Evolutionary conservation across 2,113 vertebrate genomes (phyloP), one percentile per base, ranked within the genome.

Genomic region (Amblyopsis rosae): DNA sequence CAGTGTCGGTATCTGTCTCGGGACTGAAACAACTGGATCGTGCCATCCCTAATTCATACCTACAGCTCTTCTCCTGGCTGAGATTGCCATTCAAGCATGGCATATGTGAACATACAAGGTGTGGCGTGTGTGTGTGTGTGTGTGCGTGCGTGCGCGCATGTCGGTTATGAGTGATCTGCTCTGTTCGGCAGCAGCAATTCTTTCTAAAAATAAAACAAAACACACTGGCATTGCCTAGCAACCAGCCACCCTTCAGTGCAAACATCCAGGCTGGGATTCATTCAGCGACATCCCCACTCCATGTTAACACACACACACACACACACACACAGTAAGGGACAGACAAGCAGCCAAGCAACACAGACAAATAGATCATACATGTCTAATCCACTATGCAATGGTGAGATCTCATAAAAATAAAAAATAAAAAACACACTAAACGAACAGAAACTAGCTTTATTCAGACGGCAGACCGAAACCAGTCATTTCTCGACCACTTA

Each of bases 121-220:
- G 69, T 19, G 46, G 26, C 15, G 16, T 58, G 72, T 58, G 26
- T 55, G 62, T 50, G 72, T 64, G 72, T 64, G 72, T 51, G 62
- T 62, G 12, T 61, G 3, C 64, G 59, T 51, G 59, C 70, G 71
- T 32, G 74, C 46, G 72, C 62, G 68, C 80, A 61, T 72, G 66
- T 82, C 67, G 82, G 83, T 80, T 85, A 65, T 78, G 81, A 76
- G 53, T 19, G 7, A 11, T 67, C 45, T 57, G 65, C 48, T 82
- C 64, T 77, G 78, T 82, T 89, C 81, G 77, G 79, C 80, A 74
- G 77, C 75, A 82, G 86, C 75, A 80, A 87, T 89, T 83, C 82
- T 81, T 79, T 85, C 88, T 92, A 92, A 92, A 93, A 92, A 91
- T 93, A 93, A 92, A 89, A 90, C 88, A 89, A 91, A 26, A 92